phyloP scores from a whole-genome alignment of 2,888 invertebrate genomes.

The Drosophila setosimentum region DNA sequence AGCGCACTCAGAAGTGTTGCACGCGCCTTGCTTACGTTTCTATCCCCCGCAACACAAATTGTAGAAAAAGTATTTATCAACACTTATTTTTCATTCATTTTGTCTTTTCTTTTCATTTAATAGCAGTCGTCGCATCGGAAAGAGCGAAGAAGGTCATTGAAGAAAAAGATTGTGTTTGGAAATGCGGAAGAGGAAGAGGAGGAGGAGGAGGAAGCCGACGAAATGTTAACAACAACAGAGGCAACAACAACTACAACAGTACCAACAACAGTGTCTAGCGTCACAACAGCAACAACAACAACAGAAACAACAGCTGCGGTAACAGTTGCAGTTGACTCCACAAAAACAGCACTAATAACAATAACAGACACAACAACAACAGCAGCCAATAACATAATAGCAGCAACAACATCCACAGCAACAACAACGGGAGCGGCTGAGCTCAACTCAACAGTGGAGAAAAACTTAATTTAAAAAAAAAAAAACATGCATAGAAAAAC shows the following conservation, averaged over 20 bases:
- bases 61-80: background rate
- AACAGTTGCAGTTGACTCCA: background rate
- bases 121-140: slow-evolving; percentile 62
- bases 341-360: slow-evolving; percentile 41
- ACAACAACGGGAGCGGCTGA: slow-evolving; percentile 63
- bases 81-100: background rate
- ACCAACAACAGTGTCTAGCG: slow-evolving; percentile 33
- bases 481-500: slow-evolving; percentile 46
- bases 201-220: slow-evolving; percentile 32
- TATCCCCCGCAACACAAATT: background rate
- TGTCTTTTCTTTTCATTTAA: slow-evolving; percentile 23
- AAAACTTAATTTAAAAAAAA: slow-evolving; percentile 55
- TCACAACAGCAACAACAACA: slow-evolving; percentile 30
- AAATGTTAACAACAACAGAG: slow-evolving; percentile 37
- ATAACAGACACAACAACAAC: slow-evolving; percentile 51
- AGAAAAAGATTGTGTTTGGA: slow-evolving; percentile 58
- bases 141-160: slow-evolving; percentile 62
- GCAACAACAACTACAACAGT: slow-evolving; percentile 37
- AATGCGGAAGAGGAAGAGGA: slow-evolving; percentile 20
- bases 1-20: slow-evolving; percentile 24
- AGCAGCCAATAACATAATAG: slow-evolving; percentile 32
- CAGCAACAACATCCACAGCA: slow-evolving; percentile 22
- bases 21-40: slow-evolving; percentile 9
- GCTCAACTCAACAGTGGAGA: slow-evolving; percentile 59
- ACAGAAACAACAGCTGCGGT: slow-evolving; percentile 33